These are phyloP conservation scores for Maniola hyperantus DNA, from an alignment of 2,888 invertebrate genomes.

Conservation along the genomic window DNA sequence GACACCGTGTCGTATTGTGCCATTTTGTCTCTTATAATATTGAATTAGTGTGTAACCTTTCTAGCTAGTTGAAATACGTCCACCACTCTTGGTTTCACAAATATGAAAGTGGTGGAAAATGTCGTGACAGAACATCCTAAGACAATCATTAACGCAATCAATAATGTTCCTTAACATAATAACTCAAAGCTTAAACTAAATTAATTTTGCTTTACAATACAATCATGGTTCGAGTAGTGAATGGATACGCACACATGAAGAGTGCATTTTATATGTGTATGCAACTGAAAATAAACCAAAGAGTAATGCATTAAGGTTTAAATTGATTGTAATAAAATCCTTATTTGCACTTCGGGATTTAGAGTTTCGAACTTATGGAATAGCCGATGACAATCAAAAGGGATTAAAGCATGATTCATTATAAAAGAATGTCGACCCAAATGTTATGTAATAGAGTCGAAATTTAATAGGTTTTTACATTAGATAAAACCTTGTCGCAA, in stretches of 20 bases:
- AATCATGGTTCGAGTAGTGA: slow-evolving; percentile 30
- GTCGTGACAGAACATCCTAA: slow-evolving; percentile 23
- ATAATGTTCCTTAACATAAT: slow-evolving; percentile 26
- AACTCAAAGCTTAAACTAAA: slow-evolving; percentile 10
- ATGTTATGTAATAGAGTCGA: slow-evolving; percentile 25
- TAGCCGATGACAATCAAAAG: slow-evolving; percentile 31
- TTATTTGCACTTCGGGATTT: slow-evolving; percentile 35
- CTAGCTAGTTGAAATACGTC: slow-evolving; percentile 40
- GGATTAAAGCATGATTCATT: slow-evolving; percentile 37
- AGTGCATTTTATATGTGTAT: not conserved
- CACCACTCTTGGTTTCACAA: slow-evolving; percentile 48
- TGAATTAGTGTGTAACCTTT: slow-evolving; percentile 36
- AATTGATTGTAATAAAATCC: slow-evolving; percentile 9
- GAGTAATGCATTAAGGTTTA: not conserved
- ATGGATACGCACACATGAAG: slow-evolving; percentile 43
- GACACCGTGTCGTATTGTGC: slow-evolving; percentile 21
- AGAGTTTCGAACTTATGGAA: slow-evolving; percentile 39
- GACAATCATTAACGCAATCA: not conserved
- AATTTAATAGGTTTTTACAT: slow-evolving; percentile 30
- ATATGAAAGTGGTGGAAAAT: slow-evolving; percentile 48
- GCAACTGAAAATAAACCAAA: slow-evolving; percentile 23
- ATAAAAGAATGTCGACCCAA: slow-evolving; percentile 37
- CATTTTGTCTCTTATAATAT: slow-evolving; percentile 13
- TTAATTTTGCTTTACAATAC: not conserved
- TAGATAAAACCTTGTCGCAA: slow-evolving; percentile 52